These are phyloP conservation scores for Zaprionus camerounensis DNA, from an alignment of 1,140 invertebrate species.

Conservation along the genomic window DNA sequence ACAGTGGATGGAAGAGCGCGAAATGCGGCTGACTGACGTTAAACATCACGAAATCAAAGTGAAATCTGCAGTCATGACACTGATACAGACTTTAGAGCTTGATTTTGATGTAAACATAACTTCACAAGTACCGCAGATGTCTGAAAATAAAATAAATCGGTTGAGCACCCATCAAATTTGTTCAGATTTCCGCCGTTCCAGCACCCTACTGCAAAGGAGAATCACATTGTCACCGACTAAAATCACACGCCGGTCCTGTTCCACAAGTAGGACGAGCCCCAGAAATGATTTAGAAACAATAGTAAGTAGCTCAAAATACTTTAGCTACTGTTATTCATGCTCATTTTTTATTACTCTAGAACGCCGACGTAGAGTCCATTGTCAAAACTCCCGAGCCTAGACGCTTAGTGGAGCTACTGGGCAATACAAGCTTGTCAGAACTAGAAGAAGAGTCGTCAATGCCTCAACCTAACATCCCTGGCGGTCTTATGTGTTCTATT, in stretches of 20 bases:
- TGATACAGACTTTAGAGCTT: conserved; percentile 9
- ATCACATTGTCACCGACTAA: conserved; percentile 9
- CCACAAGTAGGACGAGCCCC: neutral
- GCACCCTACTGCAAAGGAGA: conserved; percentile 1
- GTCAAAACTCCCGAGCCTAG: conserved; percentile 30
- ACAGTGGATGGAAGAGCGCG: conserved; percentile 43
- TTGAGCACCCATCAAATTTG: conserved; percentile 13
- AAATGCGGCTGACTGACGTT: conserved; percentile 27
- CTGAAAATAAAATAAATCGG: conserved; percentile 2
- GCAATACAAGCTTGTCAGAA: neutral
- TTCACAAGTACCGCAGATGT: neutral
- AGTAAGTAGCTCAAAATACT: neutral
- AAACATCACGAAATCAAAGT: conserved; percentile 35
- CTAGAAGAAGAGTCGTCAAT: neutral
- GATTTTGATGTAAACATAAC: conserved; percentile 1
- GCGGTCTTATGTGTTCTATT: conserved; percentile 25
- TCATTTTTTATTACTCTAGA: neutral
- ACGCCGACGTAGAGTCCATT: neutral
- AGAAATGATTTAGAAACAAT: neutral
- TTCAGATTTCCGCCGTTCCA: conserved; percentile 25
- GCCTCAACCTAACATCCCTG: neutral
- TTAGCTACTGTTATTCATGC: neutral
- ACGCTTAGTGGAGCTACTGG: conserved; percentile 13
- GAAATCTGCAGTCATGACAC: conserved; percentile 23
- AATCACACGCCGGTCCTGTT: neutral